phyloP scores from a whole-genome alignment of 2,888 invertebrate species.

The Melipona bicolor region DNA sequence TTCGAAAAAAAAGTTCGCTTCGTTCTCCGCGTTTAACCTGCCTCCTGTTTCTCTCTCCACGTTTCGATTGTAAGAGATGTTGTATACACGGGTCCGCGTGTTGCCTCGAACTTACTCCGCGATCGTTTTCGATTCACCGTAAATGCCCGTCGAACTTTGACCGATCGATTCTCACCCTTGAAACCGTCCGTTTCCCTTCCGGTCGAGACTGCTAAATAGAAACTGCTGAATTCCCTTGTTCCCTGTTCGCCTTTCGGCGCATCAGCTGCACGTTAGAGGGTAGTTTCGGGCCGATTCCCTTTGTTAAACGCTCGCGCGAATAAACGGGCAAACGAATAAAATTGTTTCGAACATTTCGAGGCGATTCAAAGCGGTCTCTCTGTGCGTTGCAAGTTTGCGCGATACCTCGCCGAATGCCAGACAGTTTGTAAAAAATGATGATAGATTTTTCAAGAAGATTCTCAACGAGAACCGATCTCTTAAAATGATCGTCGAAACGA shows the following conservation, averaged over 20 bases:
- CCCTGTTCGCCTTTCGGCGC: slow-evolving; percentile 13
- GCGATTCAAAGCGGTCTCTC: neutral
- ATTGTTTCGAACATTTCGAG: slow-evolving; percentile 10
- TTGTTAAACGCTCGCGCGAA: neutral
- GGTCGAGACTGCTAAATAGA: slow-evolving; percentile 18
- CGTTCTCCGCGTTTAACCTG: slow-evolving; percentile 1
- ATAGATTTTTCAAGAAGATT: neutral
- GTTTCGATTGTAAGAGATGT: neutral
- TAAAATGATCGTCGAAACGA: too few species aligned
- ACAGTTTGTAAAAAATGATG: neutral
- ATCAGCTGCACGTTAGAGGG: slow-evolving; percentile 16
- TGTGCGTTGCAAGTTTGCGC: neutral
- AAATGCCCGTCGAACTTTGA: slow-evolving; percentile 21
- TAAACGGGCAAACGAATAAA: neutral
- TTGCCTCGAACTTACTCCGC: neutral
- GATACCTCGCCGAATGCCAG: neutral
- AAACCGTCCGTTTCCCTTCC: slow-evolving; percentile 3
- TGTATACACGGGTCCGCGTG: neutral
- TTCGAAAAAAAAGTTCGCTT: slow-evolving; percentile 9
- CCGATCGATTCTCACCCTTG: slow-evolving; percentile 42
- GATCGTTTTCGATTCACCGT: slow-evolving; percentile 29
- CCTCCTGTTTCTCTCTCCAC: neutral
- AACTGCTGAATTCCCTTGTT: slow-evolving; percentile 12
- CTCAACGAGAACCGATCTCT: too few species aligned
- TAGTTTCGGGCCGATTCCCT: slow-evolving; percentile 17